Evolutionary conservation across 2,113 vertebrate species (phyloP), one percentile per base, ranked within the genome.

Genomic region (Pseudorasbora parva): DNA sequence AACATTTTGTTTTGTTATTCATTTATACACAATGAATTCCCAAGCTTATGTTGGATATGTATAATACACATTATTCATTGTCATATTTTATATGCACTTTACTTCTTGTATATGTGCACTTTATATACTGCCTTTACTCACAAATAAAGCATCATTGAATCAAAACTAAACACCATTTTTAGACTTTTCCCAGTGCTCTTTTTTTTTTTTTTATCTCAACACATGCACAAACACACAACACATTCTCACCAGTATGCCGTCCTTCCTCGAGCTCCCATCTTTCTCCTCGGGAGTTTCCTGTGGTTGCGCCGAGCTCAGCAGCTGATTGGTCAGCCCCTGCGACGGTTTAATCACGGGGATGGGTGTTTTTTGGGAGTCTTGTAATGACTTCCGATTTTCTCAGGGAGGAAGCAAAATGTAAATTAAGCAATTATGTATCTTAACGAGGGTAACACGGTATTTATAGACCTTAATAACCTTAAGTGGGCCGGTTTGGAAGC

Each of bases 381-480:
- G 88, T 95, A 94, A 93, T 94, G 91, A 90, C 84, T 92, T 94
- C 93, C 91, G 88, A 91, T 93, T 93, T 92, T 88, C 51, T 68
- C 73, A 86, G 82, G 90, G 89, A 91, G 93, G 92, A 94, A 94
- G 93, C 88, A 74, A 91, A 92, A 94, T 92, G 93, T 93, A 94
- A 94, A 94, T 93, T 89, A 93, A 91, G 92, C 92, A 91, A 94
- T 95, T 94, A 94, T 90, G 91, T 87, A 91, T 92, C 92, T 89
- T 93, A 92, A 92, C 85, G 87, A 92, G 92, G 91, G 88, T 89
- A 93, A 91, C 30, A 71, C 41, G n/a, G 83, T 94, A 93, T 95
- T 94, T 94, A 94, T 94, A 93, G 91, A 89, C 87, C 88, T 75
- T 93, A 94, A 94, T 93, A 92, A 93, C 90, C 90, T 88, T 90